Evolutionary conservation across 2,797 vertebrate species (phyloP), one percentile per base, ranked within the genome.

Genomic region (Macropus fuliginosus): DNA sequence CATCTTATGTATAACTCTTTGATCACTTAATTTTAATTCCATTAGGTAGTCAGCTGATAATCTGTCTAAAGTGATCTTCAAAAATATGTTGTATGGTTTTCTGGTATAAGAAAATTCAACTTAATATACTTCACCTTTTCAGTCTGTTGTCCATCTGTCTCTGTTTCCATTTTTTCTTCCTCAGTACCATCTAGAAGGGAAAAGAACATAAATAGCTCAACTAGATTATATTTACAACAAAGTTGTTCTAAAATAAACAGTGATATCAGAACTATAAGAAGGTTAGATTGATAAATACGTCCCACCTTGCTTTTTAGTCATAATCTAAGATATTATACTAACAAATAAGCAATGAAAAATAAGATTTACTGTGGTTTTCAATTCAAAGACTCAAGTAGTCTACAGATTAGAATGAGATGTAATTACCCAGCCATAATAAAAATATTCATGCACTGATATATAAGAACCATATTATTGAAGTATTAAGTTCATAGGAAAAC

Each of bases 141-240:
- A 3, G 99, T 97, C 96, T 99, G 99, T 92, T 99, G 99, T 91
- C 99, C 99, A 94, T 99, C 99, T 0, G 99, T 66, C 95, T 99
- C 99, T 0, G 99, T 98, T 94, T 99, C 99, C 99, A 99, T 99
- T 98, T 99, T 99, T 95, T 99, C 99, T 0, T 99, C 98, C 97
- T 99, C 99, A 92, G 99, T n/a, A 11, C 98, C 98, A 98, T 99
- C 99, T 99, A 98, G 0, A 97, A 92, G 59, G 46, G 54, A 95
- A 97, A 52, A 56, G n/a, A 97, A 21, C 28, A 96, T 91, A 59
- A 95, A 8, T 46, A 81, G n/a, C 74, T 81, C 74, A 46, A 81
- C 24, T 21, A 81, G 31, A 66, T 66, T n/a, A 34, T 16, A 6
- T 21, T 46, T 40, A 46, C 2, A 12, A 81, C 8, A 46, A 81